A percentile compares a stretch with the other conserved stretches of the same genome.
These are phyloP conservation scores for Mythimna vitellina DNA, from an alignment of 2,888 invertebrate genomes.

Conservation along the genomic window DNA sequence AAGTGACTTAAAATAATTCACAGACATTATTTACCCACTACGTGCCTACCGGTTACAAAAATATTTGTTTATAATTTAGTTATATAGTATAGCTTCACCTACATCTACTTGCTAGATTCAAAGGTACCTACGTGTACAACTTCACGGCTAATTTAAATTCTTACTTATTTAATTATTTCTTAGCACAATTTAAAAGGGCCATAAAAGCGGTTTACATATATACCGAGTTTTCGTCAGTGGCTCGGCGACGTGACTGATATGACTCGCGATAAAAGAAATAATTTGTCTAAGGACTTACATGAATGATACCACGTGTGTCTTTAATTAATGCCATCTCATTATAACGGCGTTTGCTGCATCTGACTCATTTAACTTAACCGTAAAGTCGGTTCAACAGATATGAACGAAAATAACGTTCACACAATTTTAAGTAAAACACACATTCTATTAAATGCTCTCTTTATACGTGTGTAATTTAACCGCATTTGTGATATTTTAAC, in stretches of 20 bases:
- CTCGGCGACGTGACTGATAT: constrained; percentile 77
- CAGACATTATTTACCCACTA: constrained; percentile 8
- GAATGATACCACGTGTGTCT: constrained; percentile 59
- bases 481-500: constrained; percentile 19
- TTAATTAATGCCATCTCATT: constrained; percentile 63
- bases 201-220: constrained; percentile 70
- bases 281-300: constrained; percentile 67
- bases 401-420: constrained; percentile 50
- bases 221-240: constrained; percentile 69
- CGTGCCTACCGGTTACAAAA: constrained; percentile 22
- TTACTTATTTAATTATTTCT: constrained; percentile 69
- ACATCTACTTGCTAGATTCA: constrained; percentile 19
- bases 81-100: not conserved
- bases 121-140: constrained; percentile 40
- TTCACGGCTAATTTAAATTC: constrained; percentile 47
- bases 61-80: constrained; percentile 49
- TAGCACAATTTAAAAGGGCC: constrained; percentile 67
- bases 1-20: not conserved
- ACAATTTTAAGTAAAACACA: constrained; percentile 49
- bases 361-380: constrained; percentile 67
- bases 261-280: constrained; percentile 67
- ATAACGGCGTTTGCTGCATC: constrained; percentile 68
- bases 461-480: constrained; percentile 44
- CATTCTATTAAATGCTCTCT: constrained; percentile 31
- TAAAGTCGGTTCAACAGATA: constrained; percentile 52